Conservation (phyloP, 2,888 invertebrate genomes). For the Gasteruption jaculator region DNA sequence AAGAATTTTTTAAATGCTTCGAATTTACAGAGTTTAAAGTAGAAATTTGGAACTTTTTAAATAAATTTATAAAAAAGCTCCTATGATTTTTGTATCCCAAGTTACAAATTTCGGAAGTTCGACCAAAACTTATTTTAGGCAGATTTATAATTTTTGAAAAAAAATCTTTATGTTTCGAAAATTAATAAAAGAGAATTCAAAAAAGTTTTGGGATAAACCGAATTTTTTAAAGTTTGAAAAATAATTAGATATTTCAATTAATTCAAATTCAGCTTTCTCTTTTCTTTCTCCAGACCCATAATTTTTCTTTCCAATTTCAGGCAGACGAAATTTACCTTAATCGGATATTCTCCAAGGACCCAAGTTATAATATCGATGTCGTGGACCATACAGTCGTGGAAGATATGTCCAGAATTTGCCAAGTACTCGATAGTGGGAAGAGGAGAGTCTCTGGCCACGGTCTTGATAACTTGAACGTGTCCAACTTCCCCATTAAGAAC, state of each 20-base stretch:
- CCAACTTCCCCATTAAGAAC: constrained; percentile 60
- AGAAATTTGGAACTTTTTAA: too few species aligned
- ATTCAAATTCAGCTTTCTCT: neutral
- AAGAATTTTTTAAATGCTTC: too few species aligned
- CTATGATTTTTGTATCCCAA: too few species aligned
- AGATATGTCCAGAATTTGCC: constrained; percentile 62
- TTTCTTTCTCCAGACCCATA: neutral
- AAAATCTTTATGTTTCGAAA: too few species aligned
- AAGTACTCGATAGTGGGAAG: constrained; percentile 62
- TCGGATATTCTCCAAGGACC: constrained; percentile 62
- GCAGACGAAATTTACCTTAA: constrained; percentile 57
- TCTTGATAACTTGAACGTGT: constrained; percentile 61
- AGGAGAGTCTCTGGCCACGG: constrained; percentile 63
- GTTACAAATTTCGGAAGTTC: too few species aligned
- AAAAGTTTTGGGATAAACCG: neutral
- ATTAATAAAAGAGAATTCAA: constrained; percentile 2
- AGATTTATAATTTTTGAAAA: too few species aligned
- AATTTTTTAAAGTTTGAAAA: neutral
- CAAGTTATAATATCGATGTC: constrained; percentile 66
- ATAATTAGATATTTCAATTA: neutral
- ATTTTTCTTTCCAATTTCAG: constrained; percentile 47
- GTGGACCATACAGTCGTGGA: constrained; percentile 67
- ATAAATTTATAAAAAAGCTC: too few species aligned
- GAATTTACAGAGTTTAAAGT: too few species aligned
- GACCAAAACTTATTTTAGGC: too few species aligned